A percentile compares a stretch with the other conserved stretches of the same genome.
phyloP scores from a whole-genome alignment of 2,888 invertebrate species.

The Dynastes tityus region DNA sequence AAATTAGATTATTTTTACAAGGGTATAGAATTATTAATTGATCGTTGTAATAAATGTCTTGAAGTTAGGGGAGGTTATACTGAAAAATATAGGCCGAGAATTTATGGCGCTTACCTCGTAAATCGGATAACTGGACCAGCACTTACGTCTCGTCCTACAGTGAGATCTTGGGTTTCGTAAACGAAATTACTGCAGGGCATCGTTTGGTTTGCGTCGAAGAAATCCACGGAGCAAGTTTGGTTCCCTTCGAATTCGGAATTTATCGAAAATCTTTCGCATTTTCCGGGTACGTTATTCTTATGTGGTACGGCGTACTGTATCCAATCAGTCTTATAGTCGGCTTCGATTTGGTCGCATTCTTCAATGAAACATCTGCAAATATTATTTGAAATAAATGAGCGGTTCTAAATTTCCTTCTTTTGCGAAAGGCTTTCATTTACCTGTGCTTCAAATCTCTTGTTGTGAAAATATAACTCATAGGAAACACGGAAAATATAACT shows the following conservation, averaged over 20 bases:
- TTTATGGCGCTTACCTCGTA: not conserved
- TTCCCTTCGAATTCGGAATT: slow-evolving; percentile 36
- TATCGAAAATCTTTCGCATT: slow-evolving; percentile 58
- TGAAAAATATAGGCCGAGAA: too few species aligned
- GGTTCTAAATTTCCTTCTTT: not conserved
- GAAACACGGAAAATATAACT: slow-evolving; percentile 60
- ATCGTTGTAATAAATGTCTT: too few species aligned
- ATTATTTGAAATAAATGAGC: not conserved
- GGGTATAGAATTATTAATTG: too few species aligned
- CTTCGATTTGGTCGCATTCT: slow-evolving; percentile 71
- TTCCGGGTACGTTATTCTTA: slow-evolving; percentile 59
- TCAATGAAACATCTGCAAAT: slow-evolving; percentile 71
- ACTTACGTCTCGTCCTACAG: slow-evolving; percentile 56
- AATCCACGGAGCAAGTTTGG: slow-evolving; percentile 48
- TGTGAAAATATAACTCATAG: slow-evolving; percentile 63
- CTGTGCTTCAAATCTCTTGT: slow-evolving; percentile 62
- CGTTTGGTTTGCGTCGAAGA: slow-evolving; percentile 47
- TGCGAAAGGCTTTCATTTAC: slow-evolving; percentile 52
- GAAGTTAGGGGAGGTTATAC: too few species aligned
- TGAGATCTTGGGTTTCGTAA: slow-evolving; percentile 54
- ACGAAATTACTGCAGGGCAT: slow-evolving; percentile 54
- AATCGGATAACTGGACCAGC: not conserved
- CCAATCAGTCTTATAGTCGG: slow-evolving; percentile 69
- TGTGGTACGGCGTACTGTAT: slow-evolving; percentile 70
- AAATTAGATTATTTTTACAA: too few species aligned